Evolutionary conservation across 1,140 invertebrate species (phyloP).

Genomic region (Megalonaias nervosa): DNA sequence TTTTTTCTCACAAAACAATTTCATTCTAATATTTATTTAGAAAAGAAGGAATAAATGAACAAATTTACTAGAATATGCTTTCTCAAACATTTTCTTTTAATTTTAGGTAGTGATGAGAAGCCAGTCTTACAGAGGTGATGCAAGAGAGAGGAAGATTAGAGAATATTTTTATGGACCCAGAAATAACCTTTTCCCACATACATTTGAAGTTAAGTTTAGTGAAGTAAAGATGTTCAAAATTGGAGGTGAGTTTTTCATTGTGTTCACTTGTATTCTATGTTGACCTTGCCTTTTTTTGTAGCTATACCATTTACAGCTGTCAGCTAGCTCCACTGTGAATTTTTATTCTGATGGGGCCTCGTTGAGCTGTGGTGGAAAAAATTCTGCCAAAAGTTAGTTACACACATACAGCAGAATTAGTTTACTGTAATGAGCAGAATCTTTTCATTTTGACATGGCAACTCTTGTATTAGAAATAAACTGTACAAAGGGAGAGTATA

Average conservation of each 20-base stretch:
- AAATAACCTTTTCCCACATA: conserved; percentile 83
- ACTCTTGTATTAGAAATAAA: neutral
- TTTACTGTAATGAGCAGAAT: conserved; percentile 10
- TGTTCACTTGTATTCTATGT: too few relatives aligned
- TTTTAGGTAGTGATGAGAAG: conserved; percentile 88
- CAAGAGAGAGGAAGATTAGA: conserved; percentile 85
- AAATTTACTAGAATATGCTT: neutral
- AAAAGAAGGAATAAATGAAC: neutral
- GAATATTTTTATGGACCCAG: conserved; percentile 95
- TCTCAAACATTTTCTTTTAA: neutral
- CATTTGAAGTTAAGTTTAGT: conserved; percentile 65
- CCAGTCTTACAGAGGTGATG: conserved; percentile 80
- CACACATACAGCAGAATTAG: conserved; percentile 17
- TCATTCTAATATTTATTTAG: neutral
- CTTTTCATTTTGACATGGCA: neutral
- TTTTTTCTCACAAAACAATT: neutral
- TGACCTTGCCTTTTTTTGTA: too few relatives aligned
- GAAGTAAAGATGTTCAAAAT: conserved; percentile 96
- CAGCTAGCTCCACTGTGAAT: neutral
- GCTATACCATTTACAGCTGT: too few relatives aligned
- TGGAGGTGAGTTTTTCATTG: conserved; percentile 73
- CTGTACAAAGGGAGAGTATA: neutral
- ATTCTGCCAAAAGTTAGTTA: conserved; percentile 9
- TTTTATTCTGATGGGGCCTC: conserved; percentile 9
- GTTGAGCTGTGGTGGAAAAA: conserved; percentile 26